Conservation (phyloP, 2,113 vertebrate species). For the Alexandromys fortis region DNA sequence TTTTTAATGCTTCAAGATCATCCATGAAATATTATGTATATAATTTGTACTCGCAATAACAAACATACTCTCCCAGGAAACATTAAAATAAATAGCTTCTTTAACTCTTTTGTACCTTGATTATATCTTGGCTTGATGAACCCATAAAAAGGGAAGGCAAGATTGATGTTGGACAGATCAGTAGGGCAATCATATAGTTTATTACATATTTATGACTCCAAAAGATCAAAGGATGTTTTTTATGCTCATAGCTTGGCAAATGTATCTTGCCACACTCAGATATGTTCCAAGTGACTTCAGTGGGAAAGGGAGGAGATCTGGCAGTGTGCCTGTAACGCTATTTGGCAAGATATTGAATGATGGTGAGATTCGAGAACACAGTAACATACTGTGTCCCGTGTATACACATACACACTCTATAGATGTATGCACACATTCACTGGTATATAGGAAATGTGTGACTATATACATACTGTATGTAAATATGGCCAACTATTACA, state of each 20-base stretch:
- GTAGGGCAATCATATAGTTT: conserved; percentile 87
- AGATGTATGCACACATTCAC: conserved; percentile 65
- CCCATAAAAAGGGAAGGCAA: conserved; percentile 85
- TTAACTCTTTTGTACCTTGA: conserved; percentile 90
- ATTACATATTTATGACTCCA: conserved; percentile 90
- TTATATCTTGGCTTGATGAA: conserved; percentile 89
- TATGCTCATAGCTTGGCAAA: conserved; percentile 90
- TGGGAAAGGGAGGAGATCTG: conserved; percentile 85
- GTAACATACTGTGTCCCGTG: conserved; percentile 82
- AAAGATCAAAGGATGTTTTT: conserved; percentile 91
- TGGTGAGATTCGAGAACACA: conserved; percentile 85
- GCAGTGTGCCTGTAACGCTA: conserved; percentile 85
- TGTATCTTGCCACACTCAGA: conserved; percentile 86
- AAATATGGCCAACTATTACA: conserved; percentile 61
- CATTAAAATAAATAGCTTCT: conserved; percentile 90
- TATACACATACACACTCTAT: conserved; percentile 82
- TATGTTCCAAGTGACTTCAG: conserved; percentile 89
- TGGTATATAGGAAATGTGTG: conserved; percentile 68
- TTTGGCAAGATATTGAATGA: conserved; percentile 88
- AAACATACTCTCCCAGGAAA: conserved; percentile 86
- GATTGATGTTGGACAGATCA: conserved; percentile 89
- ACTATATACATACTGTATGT: conserved; percentile 59
- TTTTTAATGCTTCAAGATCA: conserved; percentile 87
- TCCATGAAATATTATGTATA: conserved; percentile 88
- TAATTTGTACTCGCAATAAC: conserved; percentile 89